Percentiles rank a stretch among this genome's conserved stretches.
phyloP scores from a whole-genome alignment of 2,113 vertebrate genomes.

The Turdus rufiventris region DNA sequence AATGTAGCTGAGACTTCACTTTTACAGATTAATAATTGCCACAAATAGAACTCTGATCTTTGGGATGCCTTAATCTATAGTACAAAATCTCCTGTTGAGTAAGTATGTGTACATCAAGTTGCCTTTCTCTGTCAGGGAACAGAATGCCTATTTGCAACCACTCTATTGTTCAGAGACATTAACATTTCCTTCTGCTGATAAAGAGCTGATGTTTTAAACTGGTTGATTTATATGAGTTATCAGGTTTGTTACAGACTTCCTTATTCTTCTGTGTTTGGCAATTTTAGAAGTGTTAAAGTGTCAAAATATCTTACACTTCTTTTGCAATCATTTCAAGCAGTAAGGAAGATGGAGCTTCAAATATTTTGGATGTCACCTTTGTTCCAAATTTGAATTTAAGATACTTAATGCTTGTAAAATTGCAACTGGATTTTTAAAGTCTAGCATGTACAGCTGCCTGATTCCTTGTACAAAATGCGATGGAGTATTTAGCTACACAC shows the following conservation, averaged over 20 bases:
- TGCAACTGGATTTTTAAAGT: background rate
- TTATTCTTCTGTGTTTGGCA: background rate
- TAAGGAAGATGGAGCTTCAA: background rate
- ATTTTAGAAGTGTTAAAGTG: background rate
- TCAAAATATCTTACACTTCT: background rate
- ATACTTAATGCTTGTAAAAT: background rate
- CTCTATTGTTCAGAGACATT: background rate
- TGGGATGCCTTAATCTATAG: conserved; percentile 7
- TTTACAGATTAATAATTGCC: conserved; percentile 49
- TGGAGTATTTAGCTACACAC: background rate
- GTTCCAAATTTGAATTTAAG: conserved; percentile 6
- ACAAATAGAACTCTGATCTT: conserved; percentile 22
- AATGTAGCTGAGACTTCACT: conserved; percentile 50
- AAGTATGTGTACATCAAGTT: background rate
- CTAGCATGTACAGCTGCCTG: background rate
- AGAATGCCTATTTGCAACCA: background rate
- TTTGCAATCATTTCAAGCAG: background rate
- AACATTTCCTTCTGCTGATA: background rate
- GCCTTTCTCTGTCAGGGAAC: background rate
- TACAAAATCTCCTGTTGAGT: background rate
- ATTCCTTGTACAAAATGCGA: background rate
- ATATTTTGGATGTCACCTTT: background rate
- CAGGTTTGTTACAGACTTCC: background rate
- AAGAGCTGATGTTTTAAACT: background rate
- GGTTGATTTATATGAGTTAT: background rate